Base-by-base conservation (phyloP, 1,140 invertebrate species). In the Ditylenchus dipsaci region DNA sequence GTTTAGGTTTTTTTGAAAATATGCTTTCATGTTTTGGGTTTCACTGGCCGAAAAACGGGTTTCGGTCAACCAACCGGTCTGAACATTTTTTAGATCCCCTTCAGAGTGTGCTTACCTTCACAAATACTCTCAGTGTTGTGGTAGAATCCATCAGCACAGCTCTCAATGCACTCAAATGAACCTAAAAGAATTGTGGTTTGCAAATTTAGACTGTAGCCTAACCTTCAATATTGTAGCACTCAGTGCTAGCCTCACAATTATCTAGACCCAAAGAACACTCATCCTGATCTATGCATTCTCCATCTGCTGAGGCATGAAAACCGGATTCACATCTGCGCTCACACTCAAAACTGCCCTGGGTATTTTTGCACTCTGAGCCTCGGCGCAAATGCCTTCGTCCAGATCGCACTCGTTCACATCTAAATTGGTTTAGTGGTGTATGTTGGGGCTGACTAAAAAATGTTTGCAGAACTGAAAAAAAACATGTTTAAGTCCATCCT, bases 191-290 rank as follows among this genome's bases (percentile, higher is more conserved):
- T 45, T 33, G 7, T 61, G 47, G 42, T 45, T 45, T 3, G 59
- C 7, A 45, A 30, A 5, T 30, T 29, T 19, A 11, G 3, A 57
- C 59, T 19, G 3, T 17, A 19, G 21, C n/a, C 29, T 70, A 67
- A 64, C 71, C 72, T 58, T 73, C 67, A 3, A 75, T 76, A 45
- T 76, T 76, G 13, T 47, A 23, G 26, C 75, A 76, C 53, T 76
- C 71, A 27, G 60, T 65, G 53, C 59, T 72, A 21, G 45, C 30
- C 0, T 60, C 72, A 66, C 75, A 53, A 77, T 67, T 61, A 38
- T 42, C 61, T 17, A 21, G 30, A 19, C 75, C 77, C 13, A 73
- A 27, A 13, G 60, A 5, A 47, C 76, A 78, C 62, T 78, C 76
- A 58, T 78, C 59, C 27, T 78, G 38, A 38, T 78, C 76, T 15